phyloP scores from a whole-genome alignment of 2,888 invertebrate genomes.

The Brachyopa scutellaris region DNA sequence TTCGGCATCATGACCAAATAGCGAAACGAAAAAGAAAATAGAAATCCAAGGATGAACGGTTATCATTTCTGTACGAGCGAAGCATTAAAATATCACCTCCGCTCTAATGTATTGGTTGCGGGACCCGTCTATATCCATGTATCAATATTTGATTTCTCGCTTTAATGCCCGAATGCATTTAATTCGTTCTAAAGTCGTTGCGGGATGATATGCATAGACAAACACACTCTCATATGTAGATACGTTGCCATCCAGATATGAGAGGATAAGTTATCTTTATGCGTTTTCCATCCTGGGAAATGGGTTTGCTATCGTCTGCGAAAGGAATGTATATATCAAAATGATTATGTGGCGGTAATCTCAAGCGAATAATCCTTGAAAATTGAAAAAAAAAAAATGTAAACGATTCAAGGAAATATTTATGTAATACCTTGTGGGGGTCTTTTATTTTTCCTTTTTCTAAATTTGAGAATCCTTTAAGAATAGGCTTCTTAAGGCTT shows the following conservation, averaged over 20 bases:
- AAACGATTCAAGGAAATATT: background rate
- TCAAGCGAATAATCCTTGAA: background rate
- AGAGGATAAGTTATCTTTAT: background rate
- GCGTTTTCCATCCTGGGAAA: background rate
- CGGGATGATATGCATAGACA: no score
- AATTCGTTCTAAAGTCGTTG: conserved; percentile 41
- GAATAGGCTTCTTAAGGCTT: no score
- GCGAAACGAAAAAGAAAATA: conserved; percentile 4
- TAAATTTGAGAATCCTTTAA: no score
- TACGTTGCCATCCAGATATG: background rate
- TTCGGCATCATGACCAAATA: background rate
- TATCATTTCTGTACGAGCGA: conserved; percentile 2
- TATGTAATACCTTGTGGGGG: no score
- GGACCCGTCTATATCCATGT: background rate
- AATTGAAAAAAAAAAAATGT: background rate
- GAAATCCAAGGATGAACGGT: conserved; percentile 6
- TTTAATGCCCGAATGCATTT: conserved; percentile 51
- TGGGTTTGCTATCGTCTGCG: background rate
- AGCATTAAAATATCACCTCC: conserved; percentile 22
- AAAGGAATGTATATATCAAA: background rate
- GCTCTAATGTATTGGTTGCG: conserved; percentile 8
- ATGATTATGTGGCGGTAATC: conserved; percentile 11
- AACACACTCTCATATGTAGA: background rate
- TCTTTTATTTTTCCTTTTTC: no score
- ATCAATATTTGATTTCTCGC: conserved; percentile 44